phyloP scores from a whole-genome alignment of 2,113 vertebrate genomes.

The Azemiops feae region DNA sequence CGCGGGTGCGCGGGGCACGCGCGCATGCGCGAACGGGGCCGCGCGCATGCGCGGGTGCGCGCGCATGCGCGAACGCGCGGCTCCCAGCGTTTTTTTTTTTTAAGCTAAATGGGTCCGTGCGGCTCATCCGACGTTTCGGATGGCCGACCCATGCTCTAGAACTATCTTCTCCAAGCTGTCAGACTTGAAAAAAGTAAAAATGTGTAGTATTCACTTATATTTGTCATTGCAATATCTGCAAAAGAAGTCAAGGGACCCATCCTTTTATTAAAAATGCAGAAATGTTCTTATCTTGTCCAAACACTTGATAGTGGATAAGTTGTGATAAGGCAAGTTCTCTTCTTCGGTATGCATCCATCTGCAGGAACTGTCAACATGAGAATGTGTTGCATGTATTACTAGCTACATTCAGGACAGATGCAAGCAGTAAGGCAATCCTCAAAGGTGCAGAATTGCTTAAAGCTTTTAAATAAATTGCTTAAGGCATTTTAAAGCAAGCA shows the following conservation, averaged over 20 bases:
- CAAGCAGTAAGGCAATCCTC: constrained; percentile 47
- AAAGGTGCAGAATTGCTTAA: constrained; percentile 12
- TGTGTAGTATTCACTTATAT: constrained; percentile 48
- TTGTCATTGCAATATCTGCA: constrained; percentile 49
- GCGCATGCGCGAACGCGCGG: too few species aligned
- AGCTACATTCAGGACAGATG: constrained; percentile 40
- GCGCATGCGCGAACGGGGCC: too few species aligned
- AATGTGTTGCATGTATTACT: constrained; percentile 31
- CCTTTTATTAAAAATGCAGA: constrained; percentile 80
- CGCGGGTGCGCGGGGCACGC: too few species aligned
- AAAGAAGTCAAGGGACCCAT: constrained; percentile 49
- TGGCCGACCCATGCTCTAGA: too few species aligned
- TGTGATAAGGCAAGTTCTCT: constrained; percentile 70
- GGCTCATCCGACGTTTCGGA: too few species aligned
- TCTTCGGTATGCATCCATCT: constrained; percentile 52
- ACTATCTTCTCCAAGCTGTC: constrained; percentile 6
- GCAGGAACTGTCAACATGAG: constrained; percentile 48
- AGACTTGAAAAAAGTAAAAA: constrained; percentile 39
- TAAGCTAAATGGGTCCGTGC: too few species aligned
- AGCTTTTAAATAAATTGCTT: constrained; percentile 16
- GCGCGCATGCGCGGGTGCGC: too few species aligned
- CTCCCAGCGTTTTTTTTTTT: too few species aligned
- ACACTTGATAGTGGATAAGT: constrained; percentile 76
- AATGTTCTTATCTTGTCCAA: constrained; percentile 77
- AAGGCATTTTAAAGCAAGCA: constrained; percentile 32